These are phyloP conservation scores for Megaustenia siamemsis DNA, from an alignment of 2,888 invertebrate species.

Conservation along the genomic window DNA sequence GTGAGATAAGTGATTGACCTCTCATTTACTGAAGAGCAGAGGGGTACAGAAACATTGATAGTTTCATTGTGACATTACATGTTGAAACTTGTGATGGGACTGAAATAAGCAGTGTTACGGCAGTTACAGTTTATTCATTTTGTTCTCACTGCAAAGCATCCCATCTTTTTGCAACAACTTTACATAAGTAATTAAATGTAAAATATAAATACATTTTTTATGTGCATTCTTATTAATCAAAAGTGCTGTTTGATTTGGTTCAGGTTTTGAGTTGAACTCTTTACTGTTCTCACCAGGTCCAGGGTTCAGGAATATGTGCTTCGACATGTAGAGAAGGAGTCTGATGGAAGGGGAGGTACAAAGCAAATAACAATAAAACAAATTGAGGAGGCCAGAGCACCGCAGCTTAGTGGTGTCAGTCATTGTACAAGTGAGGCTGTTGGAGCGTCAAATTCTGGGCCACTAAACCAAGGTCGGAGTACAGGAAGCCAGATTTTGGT, in stretches of 20 bases:
- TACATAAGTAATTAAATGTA: too few relatives aligned
- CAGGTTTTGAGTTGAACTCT: not conserved
- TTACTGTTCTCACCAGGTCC: slow-evolving; percentile 62
- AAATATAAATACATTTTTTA: too few relatives aligned
- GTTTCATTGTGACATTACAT: too few relatives aligned
- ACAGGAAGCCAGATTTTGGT: slow-evolving; percentile 83
- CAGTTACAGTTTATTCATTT: too few relatives aligned
- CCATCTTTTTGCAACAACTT: too few relatives aligned
- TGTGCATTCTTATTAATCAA: too few relatives aligned
- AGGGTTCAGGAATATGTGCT: slow-evolving; percentile 77
- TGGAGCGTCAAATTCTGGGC: not conserved
- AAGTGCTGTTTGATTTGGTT: not conserved
- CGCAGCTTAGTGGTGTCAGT: not conserved
- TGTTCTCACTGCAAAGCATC: too few relatives aligned
- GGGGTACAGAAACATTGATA: too few relatives aligned
- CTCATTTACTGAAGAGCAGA: too few relatives aligned
- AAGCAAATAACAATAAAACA: not conserved
- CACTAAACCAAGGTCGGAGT: not conserved
- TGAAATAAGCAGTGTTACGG: too few relatives aligned
- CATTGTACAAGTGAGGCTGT: not conserved
- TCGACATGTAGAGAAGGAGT: slow-evolving; percentile 74
- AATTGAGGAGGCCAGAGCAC: slow-evolving; percentile 15
- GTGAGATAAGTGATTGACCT: too few relatives aligned
- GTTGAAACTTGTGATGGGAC: too few relatives aligned
- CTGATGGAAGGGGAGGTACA: slow-evolving; percentile 32